Evolutionary conservation across 2,888 invertebrate species (phyloP).

Genomic region (Rhagium mordax): DNA sequence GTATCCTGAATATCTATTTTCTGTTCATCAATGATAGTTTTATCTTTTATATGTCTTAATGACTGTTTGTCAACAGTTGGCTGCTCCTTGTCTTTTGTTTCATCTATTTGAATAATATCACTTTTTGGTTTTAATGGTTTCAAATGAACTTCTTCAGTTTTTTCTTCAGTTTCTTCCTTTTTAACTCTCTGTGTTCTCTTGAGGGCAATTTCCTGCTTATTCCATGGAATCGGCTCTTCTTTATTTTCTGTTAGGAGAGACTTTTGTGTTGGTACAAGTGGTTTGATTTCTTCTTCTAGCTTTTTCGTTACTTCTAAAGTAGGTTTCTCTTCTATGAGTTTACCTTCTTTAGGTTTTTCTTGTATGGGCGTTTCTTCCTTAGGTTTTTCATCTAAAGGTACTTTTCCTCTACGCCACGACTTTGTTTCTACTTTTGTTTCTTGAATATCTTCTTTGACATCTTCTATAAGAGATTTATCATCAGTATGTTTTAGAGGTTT

Average conservation of each 20-base stretch:
- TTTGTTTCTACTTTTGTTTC: constrained; percentile 22
- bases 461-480: constrained; percentile 30
- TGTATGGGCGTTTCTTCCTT: constrained; percentile 49
- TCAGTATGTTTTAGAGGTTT: constrained; percentile 41
- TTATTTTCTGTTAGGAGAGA: constrained; percentile 7
- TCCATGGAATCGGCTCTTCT: constrained; percentile 52
- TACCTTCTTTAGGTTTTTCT: constrained; percentile 49
- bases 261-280: constrained; percentile 47
- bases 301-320: too few relatives aligned
- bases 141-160: constrained; percentile 44
- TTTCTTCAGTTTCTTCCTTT: constrained; percentile 36
- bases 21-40: not conserved
- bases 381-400: constrained; percentile 51
- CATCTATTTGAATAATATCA: constrained; percentile 5
- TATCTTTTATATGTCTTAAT: constrained; percentile 17
- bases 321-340: constrained; percentile 55
- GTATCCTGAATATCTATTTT: not conserved
- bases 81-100: too few relatives aligned
- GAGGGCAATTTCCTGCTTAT: constrained; percentile 73
- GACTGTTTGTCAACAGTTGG: too few relatives aligned
- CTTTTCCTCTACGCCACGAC: constrained; percentile 30
- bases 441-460: constrained; percentile 48
- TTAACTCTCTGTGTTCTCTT: constrained; percentile 53
- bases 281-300: too few relatives aligned
- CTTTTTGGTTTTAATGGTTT: constrained; percentile 41